Evolutionary conservation across 1,140 invertebrate species (phyloP).

Genomic region (Rhagoletis zephyria): DNA sequence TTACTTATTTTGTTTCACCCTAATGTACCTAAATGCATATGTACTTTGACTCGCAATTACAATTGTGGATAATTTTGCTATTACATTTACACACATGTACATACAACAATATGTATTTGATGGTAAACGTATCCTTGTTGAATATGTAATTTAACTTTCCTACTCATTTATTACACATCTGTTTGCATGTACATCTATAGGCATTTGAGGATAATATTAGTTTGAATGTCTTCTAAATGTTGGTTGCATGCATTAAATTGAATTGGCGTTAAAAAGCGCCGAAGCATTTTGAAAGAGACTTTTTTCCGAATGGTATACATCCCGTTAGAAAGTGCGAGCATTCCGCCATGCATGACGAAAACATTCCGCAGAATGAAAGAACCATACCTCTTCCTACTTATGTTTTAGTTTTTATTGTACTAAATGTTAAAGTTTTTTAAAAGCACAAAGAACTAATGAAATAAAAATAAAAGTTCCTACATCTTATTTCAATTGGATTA

Average conservation of each 20-base stretch:
- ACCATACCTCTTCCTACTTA: too few relatives aligned
- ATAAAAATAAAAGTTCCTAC: too few relatives aligned
- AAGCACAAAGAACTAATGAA: too few relatives aligned
- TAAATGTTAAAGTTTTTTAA: too few relatives aligned
- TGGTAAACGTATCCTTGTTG: neutral
- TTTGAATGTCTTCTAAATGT: neutral
- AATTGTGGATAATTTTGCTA: neutral
- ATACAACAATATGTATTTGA: neutral
- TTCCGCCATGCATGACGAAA: too few relatives aligned
- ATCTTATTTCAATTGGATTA: too few relatives aligned
- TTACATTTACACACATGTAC: neutral
- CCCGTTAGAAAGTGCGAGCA: too few relatives aligned
- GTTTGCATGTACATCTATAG: neutral
- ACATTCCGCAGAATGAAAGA: too few relatives aligned
- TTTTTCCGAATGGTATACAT: neutral
- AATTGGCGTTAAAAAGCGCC: neutral
- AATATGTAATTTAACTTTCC: conserved; percentile 6
- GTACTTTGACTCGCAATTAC: neutral
- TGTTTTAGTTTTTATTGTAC: too few relatives aligned
- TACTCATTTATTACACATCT: conserved; percentile 38
- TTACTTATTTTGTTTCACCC: too few relatives aligned
- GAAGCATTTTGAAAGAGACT: conserved; percentile 4
- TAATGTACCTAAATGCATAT: neutral
- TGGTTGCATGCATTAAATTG: conserved; percentile 23
- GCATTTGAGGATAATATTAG: neutral